A percentile compares a stretch with the other conserved stretches of the same genome.
phyloP scores from a whole-genome alignment of 2,797 vertebrate genomes.

The Decapterus maruadsi region DNA sequence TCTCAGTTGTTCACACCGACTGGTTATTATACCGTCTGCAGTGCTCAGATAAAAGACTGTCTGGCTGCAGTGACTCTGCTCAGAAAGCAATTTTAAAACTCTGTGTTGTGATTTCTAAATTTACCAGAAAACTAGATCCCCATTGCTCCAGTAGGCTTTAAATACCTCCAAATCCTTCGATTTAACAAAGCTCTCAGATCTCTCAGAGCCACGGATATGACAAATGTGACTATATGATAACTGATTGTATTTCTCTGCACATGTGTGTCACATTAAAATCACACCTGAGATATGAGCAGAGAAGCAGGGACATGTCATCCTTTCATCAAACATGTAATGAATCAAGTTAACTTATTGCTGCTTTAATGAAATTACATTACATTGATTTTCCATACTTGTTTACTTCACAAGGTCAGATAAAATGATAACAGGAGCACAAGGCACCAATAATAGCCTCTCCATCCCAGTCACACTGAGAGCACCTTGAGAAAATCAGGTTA shows the following conservation, averaged over 20 bases:
- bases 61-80: neutral
- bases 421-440: conserved; percentile 16
- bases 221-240: too few species aligned
- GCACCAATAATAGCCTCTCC: conserved; percentile 2
- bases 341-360: neutral
- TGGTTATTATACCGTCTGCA: neutral
- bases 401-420: conserved; percentile 13
- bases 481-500: conserved; percentile 38
- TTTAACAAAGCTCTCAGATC: neutral
- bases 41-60: neutral
- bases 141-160: neutral
- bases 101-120: neutral
- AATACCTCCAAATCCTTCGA: neutral
- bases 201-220: neutral
- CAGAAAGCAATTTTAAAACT: neutral
- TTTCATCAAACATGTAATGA: neutral
- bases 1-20: neutral
- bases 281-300: neutral
- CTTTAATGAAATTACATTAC: neutral
- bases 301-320: too few species aligned
- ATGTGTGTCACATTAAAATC: neutral
- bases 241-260: neutral
- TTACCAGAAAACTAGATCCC: neutral
- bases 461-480: conserved; percentile 8
- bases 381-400: neutral